These are phyloP conservation scores for Melitaea athalia DNA, from an alignment of 2,888 invertebrate genomes.

Conservation along the genomic window DNA sequence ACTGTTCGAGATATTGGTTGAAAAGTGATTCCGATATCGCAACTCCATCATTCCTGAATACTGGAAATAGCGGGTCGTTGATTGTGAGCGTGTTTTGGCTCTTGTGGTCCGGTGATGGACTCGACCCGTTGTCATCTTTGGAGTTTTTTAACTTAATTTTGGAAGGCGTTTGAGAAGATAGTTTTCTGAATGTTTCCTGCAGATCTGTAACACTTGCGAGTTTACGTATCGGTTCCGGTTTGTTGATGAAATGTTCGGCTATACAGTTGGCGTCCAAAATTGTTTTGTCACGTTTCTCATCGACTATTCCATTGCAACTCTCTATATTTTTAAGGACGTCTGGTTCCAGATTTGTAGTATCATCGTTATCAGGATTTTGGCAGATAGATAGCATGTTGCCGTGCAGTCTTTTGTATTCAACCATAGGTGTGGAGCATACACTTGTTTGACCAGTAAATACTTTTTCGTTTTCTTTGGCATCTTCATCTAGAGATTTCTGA, in stretches of 20 bases:
- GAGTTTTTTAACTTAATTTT: constrained; percentile 75
- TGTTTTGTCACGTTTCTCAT: constrained; percentile 66
- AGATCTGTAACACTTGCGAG: constrained; percentile 84
- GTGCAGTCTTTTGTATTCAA: constrained; percentile 88
- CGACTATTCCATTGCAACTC: constrained; percentile 53
- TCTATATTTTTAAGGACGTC: constrained; percentile 71
- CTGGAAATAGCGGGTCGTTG: constrained; percentile 89
- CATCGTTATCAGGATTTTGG: constrained; percentile 83
- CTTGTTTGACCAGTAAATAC: constrained; percentile 87
- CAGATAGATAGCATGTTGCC: constrained; percentile 89
- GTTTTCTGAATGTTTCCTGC: constrained; percentile 82
- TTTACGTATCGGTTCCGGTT: constrained; percentile 72
- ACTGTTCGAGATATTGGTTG: constrained; percentile 85
- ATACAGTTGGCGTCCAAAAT: constrained; percentile 70
- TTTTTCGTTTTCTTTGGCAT: constrained; percentile 77
- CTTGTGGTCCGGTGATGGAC: constrained; percentile 63
- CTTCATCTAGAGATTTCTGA: constrained; percentile 81
- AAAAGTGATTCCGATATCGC: constrained; percentile 88
- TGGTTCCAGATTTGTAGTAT: constrained; percentile 56
- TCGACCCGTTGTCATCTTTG: constrained; percentile 51
- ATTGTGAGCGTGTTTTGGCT: constrained; percentile 85
- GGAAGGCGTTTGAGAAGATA: constrained; percentile 81
- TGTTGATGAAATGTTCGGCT: constrained; percentile 76
- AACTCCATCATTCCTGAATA: constrained; percentile 88
- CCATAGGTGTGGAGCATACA: constrained; percentile 90